Conservation (phyloP, 2,888 invertebrate genomes). For the Nymphalis c-album region DNA sequence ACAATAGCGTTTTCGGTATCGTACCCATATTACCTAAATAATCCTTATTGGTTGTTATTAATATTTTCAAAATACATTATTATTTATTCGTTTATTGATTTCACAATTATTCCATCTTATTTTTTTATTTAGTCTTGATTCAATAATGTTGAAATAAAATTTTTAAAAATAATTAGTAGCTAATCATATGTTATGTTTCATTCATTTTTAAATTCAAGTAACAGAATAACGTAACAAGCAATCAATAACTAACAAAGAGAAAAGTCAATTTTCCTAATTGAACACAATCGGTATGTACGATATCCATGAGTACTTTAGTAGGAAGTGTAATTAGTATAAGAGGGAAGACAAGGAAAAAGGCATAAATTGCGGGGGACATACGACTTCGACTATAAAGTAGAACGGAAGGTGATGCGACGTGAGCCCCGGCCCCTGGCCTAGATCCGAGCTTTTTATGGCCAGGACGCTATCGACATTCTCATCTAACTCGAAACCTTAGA, state of each 20-base stretch:
- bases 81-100: too few species aligned
- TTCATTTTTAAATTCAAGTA: too few species aligned
- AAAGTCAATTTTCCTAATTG: slow-evolving; percentile 17
- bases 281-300: slow-evolving; percentile 6
- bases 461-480: slow-evolving; percentile 73
- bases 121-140: too few species aligned
- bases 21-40: too few species aligned
- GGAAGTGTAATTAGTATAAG: slow-evolving; percentile 52
- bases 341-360: slow-evolving; percentile 50
- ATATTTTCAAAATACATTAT: too few species aligned
- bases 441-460: slow-evolving; percentile 74
- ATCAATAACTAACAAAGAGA: background rate
- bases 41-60: too few species aligned
- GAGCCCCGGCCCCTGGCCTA: slow-evolving; percentile 62
- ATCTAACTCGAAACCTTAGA: slow-evolving; percentile 71
- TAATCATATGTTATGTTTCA: too few species aligned
- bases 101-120: too few species aligned
- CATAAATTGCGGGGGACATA: slow-evolving; percentile 70
- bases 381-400: slow-evolving; percentile 64
- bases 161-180: too few species aligned
- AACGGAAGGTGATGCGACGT: slow-evolving; percentile 67
- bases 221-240: background rate
- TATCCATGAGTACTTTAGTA: slow-evolving; percentile 29
- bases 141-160: too few species aligned
- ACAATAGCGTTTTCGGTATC: too few species aligned